phyloP scores from a whole-genome alignment of 1,140 invertebrate genomes.

The Scaptomyza hsui region DNA sequence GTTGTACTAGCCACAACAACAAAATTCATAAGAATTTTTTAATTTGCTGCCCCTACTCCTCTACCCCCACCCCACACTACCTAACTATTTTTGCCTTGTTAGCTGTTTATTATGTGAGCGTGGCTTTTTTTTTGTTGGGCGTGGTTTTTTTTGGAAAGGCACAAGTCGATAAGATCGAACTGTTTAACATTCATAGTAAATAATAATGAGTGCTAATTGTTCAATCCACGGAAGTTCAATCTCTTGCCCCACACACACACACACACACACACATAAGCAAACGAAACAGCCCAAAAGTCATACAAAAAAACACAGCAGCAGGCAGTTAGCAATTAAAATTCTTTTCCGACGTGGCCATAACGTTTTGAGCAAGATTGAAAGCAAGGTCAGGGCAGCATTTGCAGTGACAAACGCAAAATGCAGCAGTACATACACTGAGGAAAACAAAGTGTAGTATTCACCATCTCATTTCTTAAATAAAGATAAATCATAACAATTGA shows the following conservation, averaged over 20 bases:
- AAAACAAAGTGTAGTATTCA: not conserved
- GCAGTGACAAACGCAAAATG: slow-evolving; percentile 58
- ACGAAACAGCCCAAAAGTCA: slow-evolving; percentile 16
- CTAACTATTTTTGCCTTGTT: not conserved
- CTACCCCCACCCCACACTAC: slow-evolving; percentile 6
- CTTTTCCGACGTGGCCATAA: slow-evolving; percentile 29
- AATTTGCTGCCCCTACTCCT: slow-evolving; percentile 56
- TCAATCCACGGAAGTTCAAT: slow-evolving; percentile 59
- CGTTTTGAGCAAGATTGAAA: slow-evolving; percentile 53
- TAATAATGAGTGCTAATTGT: slow-evolving; percentile 78
- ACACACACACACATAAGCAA: not conserved
- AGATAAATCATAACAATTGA: too few relatives aligned
- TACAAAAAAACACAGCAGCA: not conserved
- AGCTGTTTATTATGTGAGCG: slow-evolving; percentile 25
- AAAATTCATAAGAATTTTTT: slow-evolving; percentile 72
- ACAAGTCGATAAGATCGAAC: slow-evolving; percentile 62
- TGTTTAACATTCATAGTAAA: slow-evolving; percentile 46
- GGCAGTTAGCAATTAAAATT: slow-evolving; percentile 60
- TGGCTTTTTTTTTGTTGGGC: slow-evolving; percentile 44
- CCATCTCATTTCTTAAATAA: not conserved
- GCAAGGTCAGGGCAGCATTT: slow-evolving; percentile 71
- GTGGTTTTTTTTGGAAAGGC: slow-evolving; percentile 67
- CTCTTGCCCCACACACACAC: slow-evolving; percentile 18
- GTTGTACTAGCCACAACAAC: not conserved
- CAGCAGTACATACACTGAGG: slow-evolving; percentile 17